phyloP scores from a whole-genome alignment of 2,113 vertebrate species.

The Onychostoma macrolepis region DNA sequence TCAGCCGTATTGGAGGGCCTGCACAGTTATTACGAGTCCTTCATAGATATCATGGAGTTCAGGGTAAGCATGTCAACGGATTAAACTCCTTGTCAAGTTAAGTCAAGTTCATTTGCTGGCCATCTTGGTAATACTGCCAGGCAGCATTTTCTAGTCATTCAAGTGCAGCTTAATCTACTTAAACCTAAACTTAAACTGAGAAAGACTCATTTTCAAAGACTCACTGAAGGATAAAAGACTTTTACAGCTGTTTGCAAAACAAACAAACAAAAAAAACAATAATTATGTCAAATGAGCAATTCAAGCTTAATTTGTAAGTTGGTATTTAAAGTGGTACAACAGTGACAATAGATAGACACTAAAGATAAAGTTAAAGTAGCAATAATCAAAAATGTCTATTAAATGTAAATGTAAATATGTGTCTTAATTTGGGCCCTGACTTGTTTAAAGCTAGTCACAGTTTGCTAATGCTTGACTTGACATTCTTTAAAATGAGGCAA shows the following conservation, averaged over 20 bases:
- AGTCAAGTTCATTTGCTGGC: not conserved
- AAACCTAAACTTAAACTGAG: too few relatives aligned
- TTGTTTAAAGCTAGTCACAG: not conserved
- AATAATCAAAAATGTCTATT: not conserved
- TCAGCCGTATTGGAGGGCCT: constrained; percentile 78
- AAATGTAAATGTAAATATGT: not conserved
- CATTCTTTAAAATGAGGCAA: not conserved
- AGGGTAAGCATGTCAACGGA: constrained; percentile 76
- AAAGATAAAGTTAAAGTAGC: not conserved
- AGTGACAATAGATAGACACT: not conserved
- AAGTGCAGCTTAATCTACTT: not conserved
- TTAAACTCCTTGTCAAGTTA: not conserved
- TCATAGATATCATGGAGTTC: constrained; percentile 94
- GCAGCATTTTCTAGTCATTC: not conserved
- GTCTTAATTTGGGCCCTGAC: not conserved
- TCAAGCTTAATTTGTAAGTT: too few relatives aligned
- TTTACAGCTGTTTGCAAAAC: too few relatives aligned
- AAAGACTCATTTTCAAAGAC: too few relatives aligned
- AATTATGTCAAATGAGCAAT: too few relatives aligned
- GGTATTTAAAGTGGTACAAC: not conserved
- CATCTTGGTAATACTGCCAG: not conserved
- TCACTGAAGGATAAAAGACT: too few relatives aligned
- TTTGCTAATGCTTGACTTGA: not conserved
- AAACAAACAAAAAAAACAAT: too few relatives aligned
- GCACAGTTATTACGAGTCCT: constrained; percentile 84